Conservation (phyloP, 2,888 invertebrate genomes). For the Heliconius aoede region DNA sequence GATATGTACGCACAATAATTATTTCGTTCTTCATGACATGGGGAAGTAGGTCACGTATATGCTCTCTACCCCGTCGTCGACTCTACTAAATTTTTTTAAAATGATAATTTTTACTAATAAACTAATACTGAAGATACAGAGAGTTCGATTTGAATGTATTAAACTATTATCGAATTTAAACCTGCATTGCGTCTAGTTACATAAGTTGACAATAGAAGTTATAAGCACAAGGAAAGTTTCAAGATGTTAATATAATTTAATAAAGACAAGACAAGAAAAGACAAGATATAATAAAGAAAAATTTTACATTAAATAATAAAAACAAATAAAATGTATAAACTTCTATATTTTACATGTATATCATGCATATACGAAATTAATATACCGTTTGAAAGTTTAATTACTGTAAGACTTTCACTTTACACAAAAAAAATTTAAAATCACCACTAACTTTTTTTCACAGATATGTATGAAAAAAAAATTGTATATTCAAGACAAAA, state of each 20-base stretch:
- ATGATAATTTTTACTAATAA: not conserved
- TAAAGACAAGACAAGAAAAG: too few species aligned
- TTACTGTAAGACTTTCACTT: not conserved
- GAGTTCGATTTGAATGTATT: not conserved
- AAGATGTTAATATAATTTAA: constrained; percentile 1
- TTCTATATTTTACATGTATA: not conserved
- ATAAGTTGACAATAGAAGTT: constrained; percentile 56
- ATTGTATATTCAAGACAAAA: constrained; percentile 32
- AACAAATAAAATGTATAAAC: not conserved
- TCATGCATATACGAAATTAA: not conserved
- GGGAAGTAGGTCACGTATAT: not conserved
- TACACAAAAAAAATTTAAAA: not conserved
- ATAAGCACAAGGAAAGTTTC: constrained; percentile 21
- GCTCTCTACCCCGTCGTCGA: not conserved
- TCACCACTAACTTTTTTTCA: constrained; percentile 21
- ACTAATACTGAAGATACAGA: too few species aligned
- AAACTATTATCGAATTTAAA: constrained; percentile 48
- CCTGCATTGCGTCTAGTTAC: constrained; percentile 77
- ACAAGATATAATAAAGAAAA: too few species aligned
- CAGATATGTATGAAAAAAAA: constrained; percentile 23
- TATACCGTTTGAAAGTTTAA: not conserved
- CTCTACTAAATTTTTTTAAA: not conserved
- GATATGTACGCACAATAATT: not conserved
- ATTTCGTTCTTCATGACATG: not conserved
- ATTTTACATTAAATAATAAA: not conserved